These are phyloP conservation scores for Drosophila nikananu DNA, from an alignment of 1,140 invertebrate species.

Conservation along the genomic window DNA sequence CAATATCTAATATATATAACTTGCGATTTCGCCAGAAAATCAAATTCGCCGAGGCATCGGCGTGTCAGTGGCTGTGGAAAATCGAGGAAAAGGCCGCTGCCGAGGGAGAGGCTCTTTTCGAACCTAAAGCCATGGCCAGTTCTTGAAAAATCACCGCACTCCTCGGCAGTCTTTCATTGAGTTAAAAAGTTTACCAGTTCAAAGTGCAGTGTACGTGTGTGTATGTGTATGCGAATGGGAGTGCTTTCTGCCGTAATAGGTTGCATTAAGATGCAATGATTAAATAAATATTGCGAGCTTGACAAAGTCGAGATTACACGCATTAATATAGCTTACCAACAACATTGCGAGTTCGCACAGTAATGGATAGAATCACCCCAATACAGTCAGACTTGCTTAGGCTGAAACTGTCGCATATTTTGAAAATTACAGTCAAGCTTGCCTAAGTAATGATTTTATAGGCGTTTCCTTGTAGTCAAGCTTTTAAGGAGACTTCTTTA, in stretches of 20 bases:
- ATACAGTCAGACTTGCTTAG: conserved; percentile 2
- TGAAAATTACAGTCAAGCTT: neutral
- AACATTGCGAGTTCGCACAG: conserved; percentile 11
- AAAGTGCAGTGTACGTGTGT: conserved; percentile 49
- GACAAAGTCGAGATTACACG: conserved; percentile 11
- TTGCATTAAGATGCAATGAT: conserved; percentile 19
- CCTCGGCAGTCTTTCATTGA: conserved; percentile 30
- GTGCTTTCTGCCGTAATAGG: conserved; percentile 20
- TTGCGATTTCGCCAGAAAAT: conserved; percentile 28
- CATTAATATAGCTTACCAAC: conserved; percentile 1
- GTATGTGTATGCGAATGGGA: neutral
- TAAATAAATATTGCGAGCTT: conserved; percentile 22
- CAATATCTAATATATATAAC: conserved; percentile 15
- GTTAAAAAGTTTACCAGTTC: conserved; percentile 24
- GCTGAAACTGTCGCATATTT: too few species aligned
- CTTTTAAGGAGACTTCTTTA: neutral
- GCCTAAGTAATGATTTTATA: neutral
- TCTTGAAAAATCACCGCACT: conserved; percentile 41
- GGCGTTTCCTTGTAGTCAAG: neutral
- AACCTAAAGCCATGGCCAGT: conserved; percentile 37
- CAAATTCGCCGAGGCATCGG: conserved; percentile 33
- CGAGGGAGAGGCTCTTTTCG: conserved; percentile 28
- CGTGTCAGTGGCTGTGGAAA: conserved; percentile 35
- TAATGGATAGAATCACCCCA: neutral
- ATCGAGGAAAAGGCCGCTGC: conserved; percentile 29